These are phyloP conservation scores for Dipodomys stephensi DNA, from an alignment of 2,113 vertebrate species.

Conservation along the genomic window DNA sequence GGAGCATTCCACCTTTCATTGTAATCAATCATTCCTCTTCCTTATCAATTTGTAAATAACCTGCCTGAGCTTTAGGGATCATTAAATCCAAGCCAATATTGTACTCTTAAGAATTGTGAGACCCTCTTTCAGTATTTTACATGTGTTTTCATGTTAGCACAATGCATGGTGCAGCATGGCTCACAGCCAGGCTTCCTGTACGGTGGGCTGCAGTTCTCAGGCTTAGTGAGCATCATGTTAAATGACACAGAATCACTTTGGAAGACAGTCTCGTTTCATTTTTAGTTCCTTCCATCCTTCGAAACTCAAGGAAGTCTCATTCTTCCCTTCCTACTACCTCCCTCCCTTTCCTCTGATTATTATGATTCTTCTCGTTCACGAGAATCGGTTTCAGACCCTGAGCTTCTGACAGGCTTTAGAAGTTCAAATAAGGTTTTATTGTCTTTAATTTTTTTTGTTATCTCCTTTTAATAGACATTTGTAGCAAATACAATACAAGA, in stretches of 20 bases:
- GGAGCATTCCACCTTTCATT: neutral
- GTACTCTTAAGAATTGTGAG: constrained; percentile 31
- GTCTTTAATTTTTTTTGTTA: constrained; percentile 43
- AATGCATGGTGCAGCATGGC: fast-evolving
- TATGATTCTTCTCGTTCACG: neutral
- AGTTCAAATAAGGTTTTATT: constrained; percentile 45
- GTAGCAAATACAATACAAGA: neutral
- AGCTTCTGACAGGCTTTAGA: constrained; percentile 21
- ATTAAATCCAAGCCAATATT: constrained; percentile 30
- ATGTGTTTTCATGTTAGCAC: neutral
- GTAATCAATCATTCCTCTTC: neutral
- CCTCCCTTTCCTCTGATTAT: neutral
- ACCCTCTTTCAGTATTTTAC: neutral
- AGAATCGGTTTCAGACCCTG: neutral
- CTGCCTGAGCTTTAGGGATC: constrained; percentile 23
- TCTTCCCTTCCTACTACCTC: fast-evolving
- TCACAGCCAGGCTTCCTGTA: neutral
- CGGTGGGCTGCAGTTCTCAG: neutral
- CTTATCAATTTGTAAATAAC: constrained; percentile 29
- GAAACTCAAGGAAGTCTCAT: neutral
- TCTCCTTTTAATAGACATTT: neutral
- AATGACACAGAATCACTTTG: neutral
- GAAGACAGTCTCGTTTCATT: neutral
- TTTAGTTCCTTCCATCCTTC: neutral
- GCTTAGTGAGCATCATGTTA: neutral